Evolutionary conservation across 2,888 invertebrate genomes (phyloP).

Genomic region (Trissoscelio sp.): DNA sequence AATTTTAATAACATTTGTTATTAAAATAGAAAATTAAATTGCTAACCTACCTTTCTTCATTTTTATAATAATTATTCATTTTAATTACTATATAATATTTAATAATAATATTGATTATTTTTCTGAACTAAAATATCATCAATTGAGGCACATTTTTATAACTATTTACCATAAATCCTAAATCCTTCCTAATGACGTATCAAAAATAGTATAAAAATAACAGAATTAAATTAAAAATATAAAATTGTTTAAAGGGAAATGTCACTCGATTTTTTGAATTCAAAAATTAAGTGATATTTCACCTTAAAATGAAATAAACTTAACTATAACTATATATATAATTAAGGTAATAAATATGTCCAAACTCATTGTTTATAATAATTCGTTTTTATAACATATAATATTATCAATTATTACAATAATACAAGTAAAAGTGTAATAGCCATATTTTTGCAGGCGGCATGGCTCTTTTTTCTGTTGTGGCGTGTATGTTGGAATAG

Average conservation of each 20-base stretch:
- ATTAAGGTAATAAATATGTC: slow-evolving; percentile 2
- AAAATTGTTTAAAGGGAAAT: too few species aligned
- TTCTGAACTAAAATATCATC: background rate
- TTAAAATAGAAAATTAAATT: too few species aligned
- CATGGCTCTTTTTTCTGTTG: slow-evolving; percentile 62
- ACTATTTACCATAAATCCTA: background rate
- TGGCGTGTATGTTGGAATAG: slow-evolving; percentile 48
- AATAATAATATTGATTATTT: too few species aligned
- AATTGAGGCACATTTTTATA: background rate
- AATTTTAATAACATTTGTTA: too few species aligned
- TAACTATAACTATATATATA: background rate
- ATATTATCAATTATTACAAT: slow-evolving; percentile 79
- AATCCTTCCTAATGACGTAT: background rate
- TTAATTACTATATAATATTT: too few species aligned
- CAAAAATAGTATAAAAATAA: background rate
- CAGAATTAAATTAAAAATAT: background rate
- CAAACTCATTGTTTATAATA: slow-evolving; percentile 59
- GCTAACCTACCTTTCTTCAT: too few species aligned
- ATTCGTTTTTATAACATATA: slow-evolving; percentile 78
- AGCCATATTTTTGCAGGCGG: slow-evolving; percentile 70
- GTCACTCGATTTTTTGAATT: too few species aligned
- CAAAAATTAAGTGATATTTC: too few species aligned
- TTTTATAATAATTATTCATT: too few species aligned
- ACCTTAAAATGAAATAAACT: background rate
- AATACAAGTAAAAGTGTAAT: slow-evolving; percentile 76